Evolutionary conservation across 2,888 invertebrate species (phyloP).

Genomic region (Noctua janthe): DNA sequence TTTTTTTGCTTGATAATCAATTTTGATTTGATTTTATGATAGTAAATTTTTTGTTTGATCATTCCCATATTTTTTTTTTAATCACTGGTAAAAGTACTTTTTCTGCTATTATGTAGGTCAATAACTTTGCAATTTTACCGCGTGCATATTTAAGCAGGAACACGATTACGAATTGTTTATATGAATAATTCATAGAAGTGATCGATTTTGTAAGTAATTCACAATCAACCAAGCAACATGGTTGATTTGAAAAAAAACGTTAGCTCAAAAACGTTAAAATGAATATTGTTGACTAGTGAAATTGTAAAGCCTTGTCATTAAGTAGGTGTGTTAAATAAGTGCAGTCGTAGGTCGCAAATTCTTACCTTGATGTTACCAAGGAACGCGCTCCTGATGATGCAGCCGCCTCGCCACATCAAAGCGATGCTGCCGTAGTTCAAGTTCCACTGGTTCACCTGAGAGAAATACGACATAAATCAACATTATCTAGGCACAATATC

Average conservation of each 20-base stretch:
- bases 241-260: background rate
- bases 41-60: background rate
- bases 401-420: slow-evolving; percentile 99
- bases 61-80: background rate
- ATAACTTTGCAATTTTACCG: background rate
- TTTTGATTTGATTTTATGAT: slow-evolving; percentile 11
- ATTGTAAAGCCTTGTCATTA: background rate
- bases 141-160: background rate
- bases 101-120: background rate
- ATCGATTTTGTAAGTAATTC: background rate
- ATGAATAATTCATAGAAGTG: background rate
- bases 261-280: background rate
- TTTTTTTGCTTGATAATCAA: background rate
- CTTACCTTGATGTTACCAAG: slow-evolving; percentile 87
- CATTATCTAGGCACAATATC: background rate
- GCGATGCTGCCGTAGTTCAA: slow-evolving; percentile 99
- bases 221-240: too few species aligned
- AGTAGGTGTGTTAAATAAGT: background rate
- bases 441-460: slow-evolving; percentile 94
- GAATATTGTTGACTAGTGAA: background rate
- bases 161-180: background rate
- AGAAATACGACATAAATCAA: background rate
- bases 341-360: background rate
- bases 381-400: slow-evolving; percentile 96
- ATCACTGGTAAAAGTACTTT: background rate